Conservation (phyloP, 2,888 invertebrate species). For the Noctua janthe region DNA sequence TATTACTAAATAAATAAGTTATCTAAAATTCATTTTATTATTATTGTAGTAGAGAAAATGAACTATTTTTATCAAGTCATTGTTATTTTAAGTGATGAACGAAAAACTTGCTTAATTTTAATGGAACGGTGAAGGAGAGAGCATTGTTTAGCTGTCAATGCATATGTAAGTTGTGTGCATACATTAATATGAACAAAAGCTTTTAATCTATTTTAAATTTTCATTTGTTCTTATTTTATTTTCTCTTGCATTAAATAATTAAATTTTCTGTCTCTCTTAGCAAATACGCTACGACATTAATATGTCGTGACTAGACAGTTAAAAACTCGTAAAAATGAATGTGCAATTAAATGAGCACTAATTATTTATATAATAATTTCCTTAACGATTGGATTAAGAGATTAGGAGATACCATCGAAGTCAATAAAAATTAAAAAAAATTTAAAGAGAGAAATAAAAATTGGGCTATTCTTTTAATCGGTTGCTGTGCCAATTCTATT, state of each 20-base stretch:
- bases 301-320: slow-evolving; percentile 36
- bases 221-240: not conserved
- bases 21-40: too few species aligned
- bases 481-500: slow-evolving; percentile 29
- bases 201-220: too few species aligned
- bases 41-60: too few species aligned
- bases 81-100: too few species aligned
- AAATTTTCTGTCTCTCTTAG: slow-evolving; percentile 1
- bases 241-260: not conserved
- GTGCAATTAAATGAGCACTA: slow-evolving; percentile 10
- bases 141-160: not conserved
- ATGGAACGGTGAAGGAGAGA: too few species aligned
- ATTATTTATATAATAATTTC: slow-evolving; percentile 9
- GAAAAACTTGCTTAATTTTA: too few species aligned
- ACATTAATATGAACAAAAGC: not conserved
- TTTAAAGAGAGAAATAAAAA: not conserved
- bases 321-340: slow-evolving; percentile 36
- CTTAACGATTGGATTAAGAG: slow-evolving; percentile 8
- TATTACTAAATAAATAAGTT: too few species aligned
- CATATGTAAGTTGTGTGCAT: not conserved
- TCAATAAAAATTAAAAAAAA: not conserved
- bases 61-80: too few species aligned
- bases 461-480: not conserved
- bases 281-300: slow-evolving; percentile 3
- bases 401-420: not conserved